Percentiles rank a stretch among this genome's conserved stretches.
Conservation (phyloP, 2,797 vertebrate genomes). For the Nyctalus aviator region DNA sequence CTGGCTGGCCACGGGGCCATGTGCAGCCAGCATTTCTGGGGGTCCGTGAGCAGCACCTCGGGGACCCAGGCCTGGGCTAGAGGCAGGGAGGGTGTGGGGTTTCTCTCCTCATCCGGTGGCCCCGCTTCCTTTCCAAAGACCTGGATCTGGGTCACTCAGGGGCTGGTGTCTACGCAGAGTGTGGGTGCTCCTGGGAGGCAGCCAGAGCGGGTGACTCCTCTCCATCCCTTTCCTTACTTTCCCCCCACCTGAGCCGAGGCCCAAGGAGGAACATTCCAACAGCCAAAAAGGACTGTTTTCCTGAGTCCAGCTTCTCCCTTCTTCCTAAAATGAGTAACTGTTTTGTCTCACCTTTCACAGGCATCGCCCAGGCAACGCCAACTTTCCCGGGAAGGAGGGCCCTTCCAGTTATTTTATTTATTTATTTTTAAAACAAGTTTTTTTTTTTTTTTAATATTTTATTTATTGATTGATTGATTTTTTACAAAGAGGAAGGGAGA, state of each 20-base stretch:
- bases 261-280: not conserved
- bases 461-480: too few relatives aligned
- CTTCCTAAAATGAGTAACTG: not conserved
- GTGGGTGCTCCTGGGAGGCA: not conserved
- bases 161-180: fast-evolving
- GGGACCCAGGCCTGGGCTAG: not conserved
- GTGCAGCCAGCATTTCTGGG: fast-evolving
- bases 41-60: fast-evolving
- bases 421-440: too few relatives aligned
- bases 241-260: not conserved
- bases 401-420: too few relatives aligned
- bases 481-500: too few relatives aligned
- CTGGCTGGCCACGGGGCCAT: fast-evolving
- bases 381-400: not conserved
- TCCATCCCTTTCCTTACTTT: not conserved
- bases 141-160: not conserved
- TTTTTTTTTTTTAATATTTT: too few relatives aligned
- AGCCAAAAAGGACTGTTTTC: not conserved
- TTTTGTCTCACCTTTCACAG: not conserved
- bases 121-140: not conserved
- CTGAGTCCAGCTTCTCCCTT: not conserved
- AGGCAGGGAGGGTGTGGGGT: fast-evolving
- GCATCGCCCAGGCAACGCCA: not conserved
- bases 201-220: not conserved
- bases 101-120: not conserved